Evolutionary conservation across 2,113 vertebrate genomes (phyloP), one percentile per base, ranked within the genome.

Genomic region (Microcebus lehilahytsara): DNA sequence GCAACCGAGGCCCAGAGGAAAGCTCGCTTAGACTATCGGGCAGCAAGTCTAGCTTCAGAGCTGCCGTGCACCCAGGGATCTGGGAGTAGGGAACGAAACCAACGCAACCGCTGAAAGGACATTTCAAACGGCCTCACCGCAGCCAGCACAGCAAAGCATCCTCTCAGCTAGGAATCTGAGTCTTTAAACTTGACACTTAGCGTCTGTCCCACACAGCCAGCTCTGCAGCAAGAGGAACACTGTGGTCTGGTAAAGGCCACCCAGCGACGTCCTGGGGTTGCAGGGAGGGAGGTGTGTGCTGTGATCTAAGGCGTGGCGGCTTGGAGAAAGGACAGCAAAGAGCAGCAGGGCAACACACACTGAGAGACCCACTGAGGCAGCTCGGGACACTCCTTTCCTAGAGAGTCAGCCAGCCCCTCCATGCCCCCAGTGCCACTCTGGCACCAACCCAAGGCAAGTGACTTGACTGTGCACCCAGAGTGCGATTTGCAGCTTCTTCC

Each of bases 31-130:
- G 22, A 67, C 17, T 5, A 37, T 1, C n/a, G 19, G 23, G 58
- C 5, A 10, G 9, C 9, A 5, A n/a, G 49, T 23, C 75, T 51
- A 22, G n/a, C 20, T 78, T 16, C 7, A 1, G 22, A 11, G 4
- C 2, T 2, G 12, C 17, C 49, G 4, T 1, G 75, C 27, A 0
- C 14, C 53, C 12, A 46, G 51, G 32, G 42, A 7, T 16, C 14
- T 22, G 40, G 40, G 46, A 32, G 25, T 7, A 0, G 13, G 0
- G 25, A 17, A 3, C 1, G 10, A 87, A 6, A 53, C 25, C 2
- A 9, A 13, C 37, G 9, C 13, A 13, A 3, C 11, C 30, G 85
- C 19, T 13, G 2, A 17, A 40, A 40, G 60, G 64, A 17, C 22
- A 34, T n/a, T 16, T 19, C 46, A 25, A 14, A 22, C 0, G 2